Evolutionary conservation across 2,888 invertebrate genomes (phyloP).

Genomic region (Brachypalpus laphriformis): DNA sequence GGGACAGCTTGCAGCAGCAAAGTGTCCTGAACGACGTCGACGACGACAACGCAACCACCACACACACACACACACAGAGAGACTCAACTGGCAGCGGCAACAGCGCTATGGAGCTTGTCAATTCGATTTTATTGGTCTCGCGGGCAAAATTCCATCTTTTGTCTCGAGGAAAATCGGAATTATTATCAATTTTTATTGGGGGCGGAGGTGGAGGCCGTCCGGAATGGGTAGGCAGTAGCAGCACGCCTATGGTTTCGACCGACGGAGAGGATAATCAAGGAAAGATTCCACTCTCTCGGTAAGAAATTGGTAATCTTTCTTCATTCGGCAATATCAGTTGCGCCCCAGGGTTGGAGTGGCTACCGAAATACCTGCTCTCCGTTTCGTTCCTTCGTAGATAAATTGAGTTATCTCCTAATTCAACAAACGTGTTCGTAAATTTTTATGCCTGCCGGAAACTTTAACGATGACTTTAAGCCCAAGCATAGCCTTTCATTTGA

Average conservation of each 20-base stretch:
- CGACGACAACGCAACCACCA: not conserved
- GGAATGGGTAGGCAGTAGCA: no score
- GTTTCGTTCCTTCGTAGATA: slow-evolving; percentile 52
- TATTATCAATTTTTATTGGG: slow-evolving; percentile 66
- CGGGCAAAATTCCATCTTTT: slow-evolving; percentile 65
- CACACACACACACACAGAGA: not conserved
- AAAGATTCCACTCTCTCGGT: not conserved
- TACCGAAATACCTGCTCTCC: slow-evolving; percentile 44
- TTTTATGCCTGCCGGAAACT: slow-evolving; percentile 48
- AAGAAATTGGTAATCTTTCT: slow-evolving; percentile 39
- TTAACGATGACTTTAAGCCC: slow-evolving; percentile 28
- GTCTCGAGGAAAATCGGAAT: slow-evolving; percentile 45
- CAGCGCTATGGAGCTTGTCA: slow-evolving; percentile 42
- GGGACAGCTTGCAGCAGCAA: slow-evolving; percentile 19
- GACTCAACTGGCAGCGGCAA: not conserved
- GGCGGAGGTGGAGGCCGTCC: not conserved
- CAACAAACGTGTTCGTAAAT: slow-evolving; percentile 66
- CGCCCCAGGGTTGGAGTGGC: slow-evolving; percentile 18
- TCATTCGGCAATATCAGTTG: slow-evolving; percentile 35
- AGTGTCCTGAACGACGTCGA: not conserved
- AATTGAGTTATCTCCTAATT: slow-evolving; percentile 73
- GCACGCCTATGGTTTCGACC: slow-evolving; percentile 9
- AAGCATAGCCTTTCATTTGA: slow-evolving; percentile 35
- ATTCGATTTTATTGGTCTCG: slow-evolving; percentile 70
- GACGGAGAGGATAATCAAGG: slow-evolving; percentile 36